Percentiles rank a stretch among this genome's conserved stretches.
Conservation (phyloP, 2,113 vertebrate species). For the Microtus ochrogaster region DNA sequence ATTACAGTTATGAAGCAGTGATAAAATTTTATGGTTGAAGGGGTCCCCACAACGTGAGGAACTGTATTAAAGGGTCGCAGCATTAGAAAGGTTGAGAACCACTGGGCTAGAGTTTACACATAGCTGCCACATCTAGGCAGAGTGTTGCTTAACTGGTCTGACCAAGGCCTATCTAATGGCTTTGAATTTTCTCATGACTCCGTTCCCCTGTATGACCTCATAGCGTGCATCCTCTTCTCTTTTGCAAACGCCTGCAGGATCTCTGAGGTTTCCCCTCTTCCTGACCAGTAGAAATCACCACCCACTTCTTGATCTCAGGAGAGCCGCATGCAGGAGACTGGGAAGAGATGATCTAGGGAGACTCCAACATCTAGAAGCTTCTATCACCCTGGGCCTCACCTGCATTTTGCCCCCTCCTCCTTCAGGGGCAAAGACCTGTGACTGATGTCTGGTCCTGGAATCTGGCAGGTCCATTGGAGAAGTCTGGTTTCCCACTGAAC, state of each 20-base stretch:
- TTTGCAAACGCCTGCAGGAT: not conserved
- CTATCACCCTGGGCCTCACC: rapidly evolving
- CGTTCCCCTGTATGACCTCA: rapidly evolving
- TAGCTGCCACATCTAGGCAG: not conserved
- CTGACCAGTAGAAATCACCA: rapidly evolving
- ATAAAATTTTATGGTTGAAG: not conserved
- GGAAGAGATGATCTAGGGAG: no score
- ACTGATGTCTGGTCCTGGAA: not conserved
- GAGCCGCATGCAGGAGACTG: no score
- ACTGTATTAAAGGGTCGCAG: not conserved
- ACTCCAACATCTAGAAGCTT: not conserved
- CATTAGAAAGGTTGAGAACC: not conserved
- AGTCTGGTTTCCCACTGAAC: rapidly evolving
- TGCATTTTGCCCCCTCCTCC: rapidly evolving
- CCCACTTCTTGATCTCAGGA: no score
- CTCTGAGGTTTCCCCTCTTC: not conserved
- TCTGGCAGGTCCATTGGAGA: rapidly evolving
- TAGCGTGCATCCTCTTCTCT: rapidly evolving
- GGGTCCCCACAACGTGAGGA: not conserved
- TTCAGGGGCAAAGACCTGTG: rapidly evolving
- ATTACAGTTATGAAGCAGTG: not conserved
- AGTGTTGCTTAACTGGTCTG: not conserved
- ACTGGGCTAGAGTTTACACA: not conserved
- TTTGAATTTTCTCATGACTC: rapidly evolving
- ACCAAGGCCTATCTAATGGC: rapidly evolving